These are phyloP conservation scores for Drosophila takahashii DNA, from an alignment of 1,140 invertebrate genomes.

Conservation along the genomic window DNA sequence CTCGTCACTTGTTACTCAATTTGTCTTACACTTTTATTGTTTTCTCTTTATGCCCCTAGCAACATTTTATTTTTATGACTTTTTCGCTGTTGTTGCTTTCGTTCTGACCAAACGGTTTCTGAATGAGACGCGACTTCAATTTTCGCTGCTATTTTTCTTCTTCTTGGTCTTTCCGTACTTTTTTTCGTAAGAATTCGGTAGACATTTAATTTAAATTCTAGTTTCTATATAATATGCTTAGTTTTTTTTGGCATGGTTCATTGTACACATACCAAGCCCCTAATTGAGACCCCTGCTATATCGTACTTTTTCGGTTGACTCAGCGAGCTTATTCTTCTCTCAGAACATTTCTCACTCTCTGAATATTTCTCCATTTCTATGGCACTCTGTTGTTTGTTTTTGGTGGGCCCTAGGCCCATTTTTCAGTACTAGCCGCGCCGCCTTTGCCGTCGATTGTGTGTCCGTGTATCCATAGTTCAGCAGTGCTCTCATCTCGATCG, in stretches of 20 bases:
- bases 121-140: conserved; percentile 57
- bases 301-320: conserved; percentile 44
- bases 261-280: conserved; percentile 67
- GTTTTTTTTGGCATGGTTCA: conserved; percentile 76
- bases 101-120: conserved; percentile 43
- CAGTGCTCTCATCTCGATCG: conserved; percentile 23
- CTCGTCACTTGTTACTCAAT: conserved; percentile 79
- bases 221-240: conserved; percentile 49
- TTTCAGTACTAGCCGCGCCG: conserved; percentile 61
- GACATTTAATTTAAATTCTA: conserved; percentile 71
- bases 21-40: conserved; percentile 69
- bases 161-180: conserved; percentile 7
- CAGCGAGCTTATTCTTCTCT: conserved; percentile 31
- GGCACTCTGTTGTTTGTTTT: conserved; percentile 47
- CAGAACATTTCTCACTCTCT: conserved; percentile 23
- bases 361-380: conserved; percentile 21
- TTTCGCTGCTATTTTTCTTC: conserved; percentile 48
- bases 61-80: conserved; percentile 43
- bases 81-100: conserved; percentile 45
- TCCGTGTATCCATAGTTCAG: conserved; percentile 42
- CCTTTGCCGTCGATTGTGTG: conserved; percentile 61
- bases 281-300: conserved; percentile 40
- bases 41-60: conserved; percentile 54
- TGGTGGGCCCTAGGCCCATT: conserved; percentile 46
- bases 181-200: conserved; percentile 61